These are phyloP conservation scores for Amiota minor DNA, from an alignment of 2,888 invertebrate genomes.

Conservation along the genomic window DNA sequence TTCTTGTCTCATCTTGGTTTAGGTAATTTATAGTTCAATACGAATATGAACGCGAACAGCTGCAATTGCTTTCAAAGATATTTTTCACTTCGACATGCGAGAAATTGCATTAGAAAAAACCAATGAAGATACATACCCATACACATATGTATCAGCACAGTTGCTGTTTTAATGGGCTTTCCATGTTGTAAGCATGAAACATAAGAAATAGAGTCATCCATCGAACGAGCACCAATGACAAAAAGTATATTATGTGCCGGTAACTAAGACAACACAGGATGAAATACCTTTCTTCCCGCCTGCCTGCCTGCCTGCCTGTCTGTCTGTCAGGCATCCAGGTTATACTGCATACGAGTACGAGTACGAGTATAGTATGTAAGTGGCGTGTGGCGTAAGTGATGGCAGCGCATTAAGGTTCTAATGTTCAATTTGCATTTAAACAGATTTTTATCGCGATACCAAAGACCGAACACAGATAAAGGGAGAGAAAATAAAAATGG, in stretches of 20 bases:
- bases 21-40: not conserved
- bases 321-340: not conserved
- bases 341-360: not conserved
- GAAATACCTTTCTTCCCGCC: no score
- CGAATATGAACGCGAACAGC: not conserved
- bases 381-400: constrained; percentile 23
- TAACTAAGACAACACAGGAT: not conserved
- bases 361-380: no score
- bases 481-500: not conserved
- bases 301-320: not conserved
- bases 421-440: constrained; percentile 32
- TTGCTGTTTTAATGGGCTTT: constrained; percentile 17
- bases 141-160: not conserved
- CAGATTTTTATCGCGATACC: constrained; percentile 29
- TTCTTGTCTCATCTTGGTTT: not conserved
- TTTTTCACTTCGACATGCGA: constrained; percentile 1
- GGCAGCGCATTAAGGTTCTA: constrained; percentile 29
- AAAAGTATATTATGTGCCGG: not conserved
- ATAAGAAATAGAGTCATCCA: constrained; percentile 15
- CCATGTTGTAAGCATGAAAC: constrained; percentile 7
- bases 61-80: constrained; percentile 1
- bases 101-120: constrained; percentile 14
- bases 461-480: not conserved
- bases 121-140: not conserved
- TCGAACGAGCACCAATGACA: constrained; percentile 5